A percentile compares a stretch with the other conserved stretches of the same genome.
These are phyloP conservation scores for Lingula anatina DNA, from an alignment of 2,888 invertebrate species.

Conservation along the genomic window DNA sequence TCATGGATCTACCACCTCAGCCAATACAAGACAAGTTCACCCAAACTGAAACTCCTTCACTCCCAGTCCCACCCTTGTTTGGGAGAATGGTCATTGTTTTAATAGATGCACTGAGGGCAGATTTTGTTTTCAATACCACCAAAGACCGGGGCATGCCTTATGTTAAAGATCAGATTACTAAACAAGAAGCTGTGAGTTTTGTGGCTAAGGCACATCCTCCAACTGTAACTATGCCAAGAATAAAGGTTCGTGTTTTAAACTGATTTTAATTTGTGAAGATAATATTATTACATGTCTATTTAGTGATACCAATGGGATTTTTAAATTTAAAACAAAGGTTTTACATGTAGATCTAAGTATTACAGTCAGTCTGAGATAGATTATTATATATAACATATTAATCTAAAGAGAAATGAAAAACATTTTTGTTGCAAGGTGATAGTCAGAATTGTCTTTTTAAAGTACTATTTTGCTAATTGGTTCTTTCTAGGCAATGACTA, in stretches of 20 bases:
- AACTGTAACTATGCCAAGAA: slow-evolving; percentile 92
- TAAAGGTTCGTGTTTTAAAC: slow-evolving; percentile 82
- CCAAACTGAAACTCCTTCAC: background rate
- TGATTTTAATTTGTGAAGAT: too few species aligned
- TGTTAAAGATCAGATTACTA: slow-evolving; percentile 22
- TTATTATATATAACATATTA: too few species aligned
- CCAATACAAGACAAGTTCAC: background rate
- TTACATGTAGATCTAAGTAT: too few species aligned
- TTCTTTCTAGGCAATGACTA: slow-evolving; percentile 68
- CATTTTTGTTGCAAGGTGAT: too few species aligned
- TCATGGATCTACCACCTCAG: background rate
- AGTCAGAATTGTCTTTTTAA: background rate
- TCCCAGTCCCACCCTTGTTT: slow-evolving; percentile 1
- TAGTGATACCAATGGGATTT: too few species aligned
- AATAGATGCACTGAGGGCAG: slow-evolving; percentile 82
- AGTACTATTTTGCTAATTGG: slow-evolving; percentile 4
- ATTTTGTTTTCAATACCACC: slow-evolving; percentile 62
- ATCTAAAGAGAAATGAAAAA: too few species aligned
- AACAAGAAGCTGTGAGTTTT: slow-evolving; percentile 36
- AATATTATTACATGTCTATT: too few species aligned
- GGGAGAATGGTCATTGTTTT: slow-evolving; percentile 67
- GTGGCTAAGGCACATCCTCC: slow-evolving; percentile 68
- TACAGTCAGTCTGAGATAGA: too few species aligned
- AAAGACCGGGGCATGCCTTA: slow-evolving; percentile 36
- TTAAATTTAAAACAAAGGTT: too few species aligned